These are phyloP conservation scores for Nasonovia ribisnigri DNA, from an alignment of 2,888 invertebrate species.

Conservation along the genomic window DNA sequence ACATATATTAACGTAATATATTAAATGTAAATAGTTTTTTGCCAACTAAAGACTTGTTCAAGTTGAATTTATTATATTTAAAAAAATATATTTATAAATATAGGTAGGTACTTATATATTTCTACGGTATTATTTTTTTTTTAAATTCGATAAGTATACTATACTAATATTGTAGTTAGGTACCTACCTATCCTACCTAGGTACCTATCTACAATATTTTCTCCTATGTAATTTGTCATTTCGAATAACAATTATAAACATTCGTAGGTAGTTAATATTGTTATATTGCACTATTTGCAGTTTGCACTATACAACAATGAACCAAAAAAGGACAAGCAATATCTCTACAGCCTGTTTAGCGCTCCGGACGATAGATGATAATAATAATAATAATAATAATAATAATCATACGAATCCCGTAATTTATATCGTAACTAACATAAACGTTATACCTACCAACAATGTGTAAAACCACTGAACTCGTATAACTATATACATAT, in stretches of 20 bases:
- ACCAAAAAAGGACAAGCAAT: not conserved
- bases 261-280: not conserved
- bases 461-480: not conserved
- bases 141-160: not conserved
- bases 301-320: not conserved
- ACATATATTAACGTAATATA: too few relatives aligned
- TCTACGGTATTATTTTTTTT: not conserved
- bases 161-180: too few relatives aligned
- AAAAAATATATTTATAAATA: too few relatives aligned
- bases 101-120: not conserved
- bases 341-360: not conserved
- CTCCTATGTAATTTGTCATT: not conserved
- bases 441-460: not conserved
- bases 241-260: not conserved
- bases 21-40: too few relatives aligned
- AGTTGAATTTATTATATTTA: too few relatives aligned
- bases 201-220: too few relatives aligned
- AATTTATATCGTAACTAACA: not conserved
- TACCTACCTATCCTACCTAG: too few relatives aligned
- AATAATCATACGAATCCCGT: not conserved
- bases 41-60: too few relatives aligned
- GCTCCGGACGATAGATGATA: not conserved
- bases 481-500: too few relatives aligned
- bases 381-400: not conserved
- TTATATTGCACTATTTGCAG: not conserved